phyloP scores from a whole-genome alignment of 2,888 invertebrate species.

The Cacoxenus indagator region DNA sequence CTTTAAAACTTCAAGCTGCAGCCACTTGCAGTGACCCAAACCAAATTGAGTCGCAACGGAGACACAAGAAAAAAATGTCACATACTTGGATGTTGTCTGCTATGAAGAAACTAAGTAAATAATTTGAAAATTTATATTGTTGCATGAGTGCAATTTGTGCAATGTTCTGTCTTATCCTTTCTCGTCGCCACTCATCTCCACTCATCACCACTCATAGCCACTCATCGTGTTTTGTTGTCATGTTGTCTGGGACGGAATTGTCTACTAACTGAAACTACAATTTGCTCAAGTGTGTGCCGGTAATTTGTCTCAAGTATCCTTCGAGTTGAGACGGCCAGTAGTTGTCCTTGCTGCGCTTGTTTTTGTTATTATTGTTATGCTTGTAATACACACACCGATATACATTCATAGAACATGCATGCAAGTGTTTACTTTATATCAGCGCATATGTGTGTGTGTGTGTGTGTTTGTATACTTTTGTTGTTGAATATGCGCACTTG shows the following conservation, averaged over 20 bases:
- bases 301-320: slow-evolving; percentile 60
- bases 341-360: slow-evolving; percentile 31
- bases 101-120: background rate
- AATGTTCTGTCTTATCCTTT: slow-evolving; percentile 26
- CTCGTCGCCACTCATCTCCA: slow-evolving; percentile 28
- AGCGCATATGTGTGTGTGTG: slow-evolving; percentile 17
- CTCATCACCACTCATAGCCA: background rate
- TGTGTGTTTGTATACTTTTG: background rate
- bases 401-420: slow-evolving; percentile 41
- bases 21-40: background rate
- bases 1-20: slow-evolving; percentile 17
- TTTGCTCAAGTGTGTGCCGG: slow-evolving; percentile 45
- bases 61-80: no score
- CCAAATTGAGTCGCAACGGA: background rate
- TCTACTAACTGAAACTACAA: slow-evolving; percentile 39
- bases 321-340: slow-evolving; percentile 29
- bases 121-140: slow-evolving; percentile 9
- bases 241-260: slow-evolving; percentile 11
- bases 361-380: slow-evolving; percentile 29
- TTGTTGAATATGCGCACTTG: slow-evolving; percentile 10
- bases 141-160: background rate
- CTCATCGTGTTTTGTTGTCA: background rate
- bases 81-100: no score
- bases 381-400: slow-evolving; percentile 37
- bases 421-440: slow-evolving; percentile 13